Base-by-base conservation (phyloP, 37 sponge, comb jelly and placozoan genomes). In the Eunapius fragilis region DNA sequence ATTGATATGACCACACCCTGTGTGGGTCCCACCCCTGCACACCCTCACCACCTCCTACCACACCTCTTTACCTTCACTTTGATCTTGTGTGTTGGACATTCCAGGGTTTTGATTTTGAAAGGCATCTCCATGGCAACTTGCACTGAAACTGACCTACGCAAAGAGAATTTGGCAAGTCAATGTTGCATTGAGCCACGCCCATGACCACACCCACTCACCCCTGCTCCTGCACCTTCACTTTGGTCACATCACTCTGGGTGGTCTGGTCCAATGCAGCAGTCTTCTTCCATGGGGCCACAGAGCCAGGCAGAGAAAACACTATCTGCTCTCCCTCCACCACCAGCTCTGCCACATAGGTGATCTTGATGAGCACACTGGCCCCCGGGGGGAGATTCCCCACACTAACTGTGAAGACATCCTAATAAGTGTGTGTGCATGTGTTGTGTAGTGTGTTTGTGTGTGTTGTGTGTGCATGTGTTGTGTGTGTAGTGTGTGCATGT, bases 321-420 rank as follows among this genome's bases (percentile, higher is more conserved):
- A 98, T 89, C 45, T 91, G 80, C 71, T 98, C 98, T 22, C 95
- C 99, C 47, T 93, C 97, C 72, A 95, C 94, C 25, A 71, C 79
- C 78, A 98, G 85, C 86, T 98, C 99, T 34, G 97, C 93, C n/a
- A 98, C 99, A 47, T 97, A 98, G 14, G 92, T 95, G 69, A 98
- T 98, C 94, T 98, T 98, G 84, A 98, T 98, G 68, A 97, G 94
- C 35, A 98, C 96, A 31, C 87, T 95, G 49, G 97, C 97, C 9
- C 94, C 97, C 19, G 99, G 95, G 6, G 99, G 97, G 24, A 98
- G 90, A 86, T 98, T 98, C 22, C 99, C 99, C 4, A 98, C 95
- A 80, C 97, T 97, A 32, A 98, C 92, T 71, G 99, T 95, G 86
- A 98, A 98, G 82, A 98, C 97, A 84, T 98, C 99, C 96, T 96